Evolutionary conservation across 2,113 vertebrate genomes (phyloP).

Genomic region (Podarcis cretensis): DNA sequence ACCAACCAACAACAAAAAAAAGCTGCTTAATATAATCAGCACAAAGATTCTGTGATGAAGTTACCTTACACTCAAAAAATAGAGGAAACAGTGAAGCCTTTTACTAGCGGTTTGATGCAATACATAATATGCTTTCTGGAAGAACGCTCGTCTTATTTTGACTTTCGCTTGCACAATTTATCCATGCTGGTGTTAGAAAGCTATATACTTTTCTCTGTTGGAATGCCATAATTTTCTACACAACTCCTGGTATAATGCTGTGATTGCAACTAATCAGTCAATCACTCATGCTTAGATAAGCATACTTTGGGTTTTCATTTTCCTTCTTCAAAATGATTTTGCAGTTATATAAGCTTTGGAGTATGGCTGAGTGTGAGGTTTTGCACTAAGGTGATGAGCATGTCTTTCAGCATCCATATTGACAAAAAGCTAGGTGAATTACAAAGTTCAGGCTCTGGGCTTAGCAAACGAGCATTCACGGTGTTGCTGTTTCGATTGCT

Average conservation of each 20-base stretch:
- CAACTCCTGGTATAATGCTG: background rate
- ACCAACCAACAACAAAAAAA: background rate
- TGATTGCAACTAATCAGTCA: background rate
- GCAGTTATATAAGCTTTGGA: background rate
- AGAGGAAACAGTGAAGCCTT: rapidly evolving
- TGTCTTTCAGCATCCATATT: background rate
- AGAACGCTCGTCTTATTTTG: background rate
- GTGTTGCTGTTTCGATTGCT: background rate
- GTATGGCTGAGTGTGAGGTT: background rate
- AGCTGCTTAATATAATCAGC: background rate
- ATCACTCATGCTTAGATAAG: constrained; percentile 21
- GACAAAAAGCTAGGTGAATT: background rate
- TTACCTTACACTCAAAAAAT: background rate
- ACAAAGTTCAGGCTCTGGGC: background rate
- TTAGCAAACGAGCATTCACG: background rate
- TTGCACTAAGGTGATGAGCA: background rate
- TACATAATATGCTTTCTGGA: background rate
- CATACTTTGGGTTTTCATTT: background rate
- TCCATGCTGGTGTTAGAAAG: background rate
- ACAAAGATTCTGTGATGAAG: background rate
- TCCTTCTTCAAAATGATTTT: rapidly evolving
- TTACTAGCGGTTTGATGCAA: background rate
- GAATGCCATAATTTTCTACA: constrained; percentile 2
- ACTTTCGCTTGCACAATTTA: background rate
- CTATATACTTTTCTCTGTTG: background rate